Evolutionary conservation across 2,888 invertebrate genomes (phyloP).

Genomic region (Hartigia nigra): DNA sequence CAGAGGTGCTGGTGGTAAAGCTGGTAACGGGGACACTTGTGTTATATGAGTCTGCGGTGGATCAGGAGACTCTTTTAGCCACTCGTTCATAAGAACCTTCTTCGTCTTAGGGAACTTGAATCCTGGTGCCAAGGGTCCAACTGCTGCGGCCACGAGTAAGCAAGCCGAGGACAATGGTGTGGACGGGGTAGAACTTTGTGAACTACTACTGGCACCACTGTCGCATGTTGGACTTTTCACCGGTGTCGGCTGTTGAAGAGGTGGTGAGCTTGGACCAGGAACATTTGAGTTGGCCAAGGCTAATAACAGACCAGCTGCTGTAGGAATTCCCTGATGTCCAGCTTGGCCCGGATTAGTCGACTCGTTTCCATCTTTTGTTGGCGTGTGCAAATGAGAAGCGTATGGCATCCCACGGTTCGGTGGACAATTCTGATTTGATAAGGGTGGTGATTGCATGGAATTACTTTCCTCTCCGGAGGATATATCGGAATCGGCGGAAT

Average conservation of each 20-base stretch:
- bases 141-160: constrained; percentile 84
- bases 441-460: constrained; percentile 69
- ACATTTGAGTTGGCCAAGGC: constrained; percentile 68
- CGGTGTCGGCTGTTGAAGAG: constrained; percentile 53
- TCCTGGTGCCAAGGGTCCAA: constrained; percentile 82
- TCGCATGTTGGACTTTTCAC: constrained; percentile 65
- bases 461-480: constrained; percentile 80
- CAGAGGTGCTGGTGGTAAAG: constrained; percentile 28
- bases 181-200: constrained; percentile 70
- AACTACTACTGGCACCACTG: constrained; percentile 64
- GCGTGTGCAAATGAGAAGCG: constrained; percentile 49
- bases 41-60: constrained; percentile 39
- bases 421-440: constrained; percentile 53
- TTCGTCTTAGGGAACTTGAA: constrained; percentile 95
- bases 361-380: constrained; percentile 30
- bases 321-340: constrained; percentile 50
- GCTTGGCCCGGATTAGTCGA: not conserved
- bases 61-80: constrained; percentile 83
- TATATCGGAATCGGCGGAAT: constrained; percentile 82
- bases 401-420: constrained; percentile 45
- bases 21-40: constrained; percentile 39
- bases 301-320: constrained; percentile 71
- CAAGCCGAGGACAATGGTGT: constrained; percentile 82
- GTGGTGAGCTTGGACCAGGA: constrained; percentile 55
- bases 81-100: constrained; percentile 87